Conservation (phyloP, 2,888 invertebrate species). For the Epirrhoe alternata region DNA sequence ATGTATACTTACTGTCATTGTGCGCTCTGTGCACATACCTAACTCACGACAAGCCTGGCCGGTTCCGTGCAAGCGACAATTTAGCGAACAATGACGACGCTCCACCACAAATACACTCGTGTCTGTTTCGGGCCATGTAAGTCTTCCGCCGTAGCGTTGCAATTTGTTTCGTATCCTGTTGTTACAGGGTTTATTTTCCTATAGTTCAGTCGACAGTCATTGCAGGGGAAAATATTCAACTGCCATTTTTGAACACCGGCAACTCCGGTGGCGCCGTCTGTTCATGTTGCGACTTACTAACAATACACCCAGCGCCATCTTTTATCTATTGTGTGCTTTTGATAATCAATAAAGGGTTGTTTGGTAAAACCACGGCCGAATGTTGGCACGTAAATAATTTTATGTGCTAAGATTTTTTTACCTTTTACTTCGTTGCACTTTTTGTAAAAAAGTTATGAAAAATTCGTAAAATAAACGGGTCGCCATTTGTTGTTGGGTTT, state of each 20-base stretch:
- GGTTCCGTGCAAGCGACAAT: slow-evolving; percentile 84
- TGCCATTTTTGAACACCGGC: slow-evolving; percentile 82
- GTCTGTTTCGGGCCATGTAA: slow-evolving; percentile 75
- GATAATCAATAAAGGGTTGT: slow-evolving; percentile 75
- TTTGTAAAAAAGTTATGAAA: not conserved
- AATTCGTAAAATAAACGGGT: not conserved
- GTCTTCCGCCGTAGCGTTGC: slow-evolving; percentile 54
- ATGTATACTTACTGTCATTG: slow-evolving; percentile 78
- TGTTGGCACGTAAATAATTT: slow-evolving; percentile 33
- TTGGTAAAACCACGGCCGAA: slow-evolving; percentile 55
- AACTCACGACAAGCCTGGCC: slow-evolving; percentile 81
- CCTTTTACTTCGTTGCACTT: not conserved
- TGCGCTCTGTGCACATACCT: slow-evolving; percentile 74
- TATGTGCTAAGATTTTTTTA: not conserved
- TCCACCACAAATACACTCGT: slow-evolving; percentile 79
- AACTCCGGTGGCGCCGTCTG: slow-evolving; percentile 84
- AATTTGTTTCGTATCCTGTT: slow-evolving; percentile 52
- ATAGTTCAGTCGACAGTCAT: slow-evolving; percentile 48
- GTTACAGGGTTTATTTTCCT: slow-evolving; percentile 54
- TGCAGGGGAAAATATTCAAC: slow-evolving; percentile 81
- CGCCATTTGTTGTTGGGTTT: not conserved
- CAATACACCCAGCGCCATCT: slow-evolving; percentile 81
- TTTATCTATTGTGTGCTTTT: slow-evolving; percentile 79
- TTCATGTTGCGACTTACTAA: slow-evolving; percentile 74
- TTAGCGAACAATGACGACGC: slow-evolving; percentile 85